Evolutionary conservation across 2,888 invertebrate genomes (phyloP), one percentile per base, ranked within the genome.

Genomic region (Spodoptera exigua): DNA sequence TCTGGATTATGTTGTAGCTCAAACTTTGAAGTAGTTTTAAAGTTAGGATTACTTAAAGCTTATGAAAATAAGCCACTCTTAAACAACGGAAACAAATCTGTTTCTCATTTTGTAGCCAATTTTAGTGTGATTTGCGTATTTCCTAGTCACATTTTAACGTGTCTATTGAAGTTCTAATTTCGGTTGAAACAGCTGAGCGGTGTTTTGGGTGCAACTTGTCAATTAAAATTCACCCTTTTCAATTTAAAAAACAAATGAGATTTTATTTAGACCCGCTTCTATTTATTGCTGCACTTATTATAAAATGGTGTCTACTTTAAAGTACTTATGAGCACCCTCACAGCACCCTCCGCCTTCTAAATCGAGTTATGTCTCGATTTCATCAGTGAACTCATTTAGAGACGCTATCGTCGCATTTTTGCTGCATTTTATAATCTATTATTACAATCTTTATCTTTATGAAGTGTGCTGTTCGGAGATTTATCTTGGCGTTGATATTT

Each of bases 331-430:
- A 43, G 10, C 49, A 46, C 57, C 55, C 57, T 60, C 49, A 41
- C 17, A 39, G 44, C 61, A 58, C 61, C 74, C 77, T 70, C 61
- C 62, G 39, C 59, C 51, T 35, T 69, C 11, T 12, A 41, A 63
- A 61, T 65, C 27, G 47, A 58, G 53, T 73, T 70, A 43, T 52
- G 17, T 51, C 44, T 52, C 53, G 45, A 61, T 73, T 57, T 53
- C 37, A 74, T 57, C 46, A 27, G 32, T 21, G 37, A 41, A 40
- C 59, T 62, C 43, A 56, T 61, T 69, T 51, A 13, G 18, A 35
- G 43, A 21, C 27, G 54, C 49, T 18, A 39, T 40, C 14, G 10
- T 43, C 44, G 41, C 16, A 36, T 64, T 55, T 69, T 71, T 62
- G 7, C 51, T 46, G 53, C 27, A 56, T 69, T 72, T 69, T 56